These are phyloP conservation scores for Drosophila incognita DNA, from an alignment of 2,888 invertebrate genomes.

Conservation along the genomic window DNA sequence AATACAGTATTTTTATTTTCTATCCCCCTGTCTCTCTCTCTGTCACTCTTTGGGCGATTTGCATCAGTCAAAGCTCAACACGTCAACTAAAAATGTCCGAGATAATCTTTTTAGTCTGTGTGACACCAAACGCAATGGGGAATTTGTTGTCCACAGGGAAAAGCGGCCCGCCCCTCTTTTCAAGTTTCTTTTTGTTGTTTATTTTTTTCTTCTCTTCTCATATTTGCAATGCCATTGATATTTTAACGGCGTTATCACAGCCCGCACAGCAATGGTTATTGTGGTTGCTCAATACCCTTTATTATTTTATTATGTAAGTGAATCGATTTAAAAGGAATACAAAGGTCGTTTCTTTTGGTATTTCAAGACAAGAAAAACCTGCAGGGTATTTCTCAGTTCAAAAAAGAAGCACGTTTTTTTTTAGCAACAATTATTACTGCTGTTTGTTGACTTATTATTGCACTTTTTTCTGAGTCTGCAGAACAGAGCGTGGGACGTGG, in stretches of 20 bases:
- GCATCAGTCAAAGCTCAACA: constrained; percentile 34
- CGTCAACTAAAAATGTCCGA: constrained; percentile 54
- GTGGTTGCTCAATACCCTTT: constrained; percentile 6
- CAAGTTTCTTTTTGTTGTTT: constrained; percentile 10
- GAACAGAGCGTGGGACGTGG: constrained; percentile 1
- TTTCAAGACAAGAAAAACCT: background rate
- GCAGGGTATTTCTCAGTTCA: background rate
- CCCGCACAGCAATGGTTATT: constrained; percentile 1
- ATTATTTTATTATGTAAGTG: background rate
- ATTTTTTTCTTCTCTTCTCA: background rate
- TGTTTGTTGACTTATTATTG: constrained; percentile 31
- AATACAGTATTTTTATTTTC: constrained; percentile 2
- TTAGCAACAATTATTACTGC: constrained; percentile 16
- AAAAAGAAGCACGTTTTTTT: background rate
- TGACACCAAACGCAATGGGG: constrained; percentile 13
- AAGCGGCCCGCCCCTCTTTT: background rate
- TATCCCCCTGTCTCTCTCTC: background rate
- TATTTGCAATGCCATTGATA: constrained; percentile 26
- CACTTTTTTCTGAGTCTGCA: constrained; percentile 9
- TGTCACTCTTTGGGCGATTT: constrained; percentile 44
- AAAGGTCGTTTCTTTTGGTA: background rate
- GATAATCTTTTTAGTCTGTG: constrained; percentile 50
- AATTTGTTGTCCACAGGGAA: background rate
- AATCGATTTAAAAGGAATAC: background rate
- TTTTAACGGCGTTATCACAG: constrained; percentile 28